Evolutionary conservation across 2,888 invertebrate genomes (phyloP).

Genomic region (Lycia hirtaria): DNA sequence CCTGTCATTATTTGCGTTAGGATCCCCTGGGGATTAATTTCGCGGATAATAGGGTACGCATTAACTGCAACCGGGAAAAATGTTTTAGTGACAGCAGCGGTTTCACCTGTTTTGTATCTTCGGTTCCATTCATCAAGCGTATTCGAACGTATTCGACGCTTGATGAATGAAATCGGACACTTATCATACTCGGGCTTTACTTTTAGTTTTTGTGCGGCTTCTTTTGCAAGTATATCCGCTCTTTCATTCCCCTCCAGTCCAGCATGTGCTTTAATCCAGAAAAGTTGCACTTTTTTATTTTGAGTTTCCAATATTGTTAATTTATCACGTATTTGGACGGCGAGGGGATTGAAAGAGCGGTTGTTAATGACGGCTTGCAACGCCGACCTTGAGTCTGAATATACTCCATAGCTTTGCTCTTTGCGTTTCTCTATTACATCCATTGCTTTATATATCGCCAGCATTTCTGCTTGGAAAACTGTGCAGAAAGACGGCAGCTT

Average conservation of each 20-base stretch:
- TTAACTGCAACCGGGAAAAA: conserved; percentile 28
- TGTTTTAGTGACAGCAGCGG: conserved; percentile 16
- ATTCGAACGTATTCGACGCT: conserved; percentile 19
- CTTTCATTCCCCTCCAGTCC: conserved; percentile 38
- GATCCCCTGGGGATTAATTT: background rate
- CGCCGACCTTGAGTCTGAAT: conserved; percentile 28
- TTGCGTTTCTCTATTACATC: background rate
- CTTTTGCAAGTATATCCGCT: conserved; percentile 30
- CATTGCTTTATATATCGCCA: conserved; percentile 26
- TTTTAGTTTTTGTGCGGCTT: too few relatives aligned
- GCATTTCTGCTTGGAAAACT: conserved; percentile 38
- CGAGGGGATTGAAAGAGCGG: conserved; percentile 23
- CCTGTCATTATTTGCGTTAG: conserved; percentile 23
- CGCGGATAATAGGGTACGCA: conserved; percentile 2
- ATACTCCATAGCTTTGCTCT: conserved; percentile 3
- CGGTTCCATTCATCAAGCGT: conserved; percentile 32
- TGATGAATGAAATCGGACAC: conserved; percentile 34
- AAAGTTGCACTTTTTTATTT: conserved; percentile 5
- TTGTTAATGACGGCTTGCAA: conserved; percentile 14
- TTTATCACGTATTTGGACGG: conserved; percentile 5
- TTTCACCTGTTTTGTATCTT: too few relatives aligned
- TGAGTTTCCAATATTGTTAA: background rate
- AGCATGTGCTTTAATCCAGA: conserved; percentile 37
- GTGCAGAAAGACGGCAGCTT: conserved; percentile 16
- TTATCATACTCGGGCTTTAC: too few relatives aligned